Percentiles rank a stretch among this genome's conserved stretches.
These are phyloP conservation scores for Pterostichus madidus DNA, from an alignment of 2,888 invertebrate genomes.

Conservation along the genomic window DNA sequence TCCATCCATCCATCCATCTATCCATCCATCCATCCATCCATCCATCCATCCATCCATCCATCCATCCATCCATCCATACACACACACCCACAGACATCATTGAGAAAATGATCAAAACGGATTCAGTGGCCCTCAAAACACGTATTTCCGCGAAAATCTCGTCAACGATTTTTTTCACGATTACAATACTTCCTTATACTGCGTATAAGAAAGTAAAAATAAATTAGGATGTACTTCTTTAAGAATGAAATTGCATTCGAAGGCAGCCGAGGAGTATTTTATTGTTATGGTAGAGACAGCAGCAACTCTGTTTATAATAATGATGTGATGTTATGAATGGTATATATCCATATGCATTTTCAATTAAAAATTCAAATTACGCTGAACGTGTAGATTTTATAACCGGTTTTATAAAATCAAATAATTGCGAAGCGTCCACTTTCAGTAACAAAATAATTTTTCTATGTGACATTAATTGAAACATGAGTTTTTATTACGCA, in stretches of 20 bases:
- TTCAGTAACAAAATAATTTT: slow-evolving; percentile 66
- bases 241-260: slow-evolving; percentile 16
- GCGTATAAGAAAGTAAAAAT: background rate
- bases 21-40: no score
- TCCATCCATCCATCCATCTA: no score
- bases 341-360: slow-evolving; percentile 55
- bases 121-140: no score
- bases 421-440: slow-evolving; percentile 59
- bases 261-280: background rate
- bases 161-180: no score
- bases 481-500: slow-evolving; percentile 66
- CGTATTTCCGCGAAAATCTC: no score
- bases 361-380: slow-evolving; percentile 57
- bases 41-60: no score
- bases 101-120: no score
- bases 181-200: no score
- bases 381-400: slow-evolving; percentile 58
- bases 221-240: slow-evolving; percentile 1
- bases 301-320: slow-evolving; percentile 52
- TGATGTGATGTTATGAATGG: slow-evolving; percentile 56
- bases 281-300: slow-evolving; percentile 15
- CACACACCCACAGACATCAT: no score
- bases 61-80: no score
- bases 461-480: slow-evolving; percentile 66
- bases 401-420: slow-evolving; percentile 63